Percentiles rank a stretch among this genome's conserved stretches.
Evolutionary conservation across 2,797 vertebrate genomes (phyloP).

Genomic region (Hirundo rustica): DNA sequence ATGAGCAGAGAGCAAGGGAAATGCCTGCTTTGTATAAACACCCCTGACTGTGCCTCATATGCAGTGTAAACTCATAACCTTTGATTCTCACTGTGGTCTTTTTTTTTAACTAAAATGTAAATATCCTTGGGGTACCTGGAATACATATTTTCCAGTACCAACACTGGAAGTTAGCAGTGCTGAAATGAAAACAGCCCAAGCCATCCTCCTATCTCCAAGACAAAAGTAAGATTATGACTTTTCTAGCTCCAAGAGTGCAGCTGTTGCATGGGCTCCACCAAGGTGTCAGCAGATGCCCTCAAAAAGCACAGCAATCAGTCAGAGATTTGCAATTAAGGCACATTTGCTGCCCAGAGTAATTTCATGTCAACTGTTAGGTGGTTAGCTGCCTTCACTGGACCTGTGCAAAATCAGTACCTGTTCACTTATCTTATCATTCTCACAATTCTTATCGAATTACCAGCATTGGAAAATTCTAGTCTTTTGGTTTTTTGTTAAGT

Average conservation of each 20-base stretch:
- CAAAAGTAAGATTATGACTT: background rate
- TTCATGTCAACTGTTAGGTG: background rate
- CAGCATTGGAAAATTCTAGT: background rate
- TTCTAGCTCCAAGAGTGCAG: background rate
- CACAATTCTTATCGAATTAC: background rate
- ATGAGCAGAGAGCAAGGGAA: background rate
- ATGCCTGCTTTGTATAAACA: accelerated
- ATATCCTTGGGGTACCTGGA: background rate
- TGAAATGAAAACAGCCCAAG: background rate
- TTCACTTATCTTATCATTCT: background rate
- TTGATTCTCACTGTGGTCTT: background rate
- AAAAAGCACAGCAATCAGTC: background rate
- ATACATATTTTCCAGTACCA: accelerated
- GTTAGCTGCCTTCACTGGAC: background rate
- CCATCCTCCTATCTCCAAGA: background rate
- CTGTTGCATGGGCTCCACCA: background rate
- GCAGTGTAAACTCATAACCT: background rate
- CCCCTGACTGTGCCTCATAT: background rate
- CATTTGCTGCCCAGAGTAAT: background rate
- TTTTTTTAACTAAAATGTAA: background rate
- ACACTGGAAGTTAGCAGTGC: background rate
- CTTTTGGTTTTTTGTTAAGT: background rate
- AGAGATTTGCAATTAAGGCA: background rate
- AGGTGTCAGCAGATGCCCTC: background rate
- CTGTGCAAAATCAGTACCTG: background rate